These are phyloP conservation scores for Polymixis flavicincta DNA, from an alignment of 2,888 invertebrate species.

Conservation along the genomic window DNA sequence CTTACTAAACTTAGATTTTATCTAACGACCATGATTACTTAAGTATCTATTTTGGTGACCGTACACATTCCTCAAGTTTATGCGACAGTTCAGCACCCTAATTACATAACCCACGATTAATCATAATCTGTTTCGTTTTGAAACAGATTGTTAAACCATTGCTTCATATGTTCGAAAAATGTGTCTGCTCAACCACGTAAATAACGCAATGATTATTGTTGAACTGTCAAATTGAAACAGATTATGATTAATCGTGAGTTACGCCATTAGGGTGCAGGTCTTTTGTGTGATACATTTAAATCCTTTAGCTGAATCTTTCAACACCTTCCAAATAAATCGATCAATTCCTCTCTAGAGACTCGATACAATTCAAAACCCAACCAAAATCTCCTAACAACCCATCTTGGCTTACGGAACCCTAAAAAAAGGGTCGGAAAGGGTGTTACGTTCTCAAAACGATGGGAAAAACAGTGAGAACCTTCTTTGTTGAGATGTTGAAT, in stretches of 20 bases:
- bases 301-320: background rate
- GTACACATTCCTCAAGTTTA: background rate
- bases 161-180: too few species aligned
- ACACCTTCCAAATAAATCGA: background rate
- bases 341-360: background rate
- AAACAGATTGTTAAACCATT: too few species aligned
- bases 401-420: slow-evolving; percentile 29
- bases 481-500: slow-evolving; percentile 52
- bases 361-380: slow-evolving; percentile 2
- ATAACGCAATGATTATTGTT: too few species aligned
- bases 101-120: too few species aligned
- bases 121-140: too few species aligned
- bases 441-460: slow-evolving; percentile 43
- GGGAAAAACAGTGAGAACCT: slow-evolving; percentile 53
- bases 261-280: too few species aligned
- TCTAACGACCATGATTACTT: too few species aligned
- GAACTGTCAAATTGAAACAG: too few species aligned
- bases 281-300: background rate
- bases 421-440: slow-evolving; percentile 55
- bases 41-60: too few species aligned
- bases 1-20: too few species aligned
- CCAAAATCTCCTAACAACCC: slow-evolving; percentile 5
- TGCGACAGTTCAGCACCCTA: background rate
- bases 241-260: too few species aligned
- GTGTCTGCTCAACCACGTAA: too few species aligned